phyloP scores from a whole-genome alignment of 1,140 invertebrate genomes.

The Bombyx mandarina region DNA sequence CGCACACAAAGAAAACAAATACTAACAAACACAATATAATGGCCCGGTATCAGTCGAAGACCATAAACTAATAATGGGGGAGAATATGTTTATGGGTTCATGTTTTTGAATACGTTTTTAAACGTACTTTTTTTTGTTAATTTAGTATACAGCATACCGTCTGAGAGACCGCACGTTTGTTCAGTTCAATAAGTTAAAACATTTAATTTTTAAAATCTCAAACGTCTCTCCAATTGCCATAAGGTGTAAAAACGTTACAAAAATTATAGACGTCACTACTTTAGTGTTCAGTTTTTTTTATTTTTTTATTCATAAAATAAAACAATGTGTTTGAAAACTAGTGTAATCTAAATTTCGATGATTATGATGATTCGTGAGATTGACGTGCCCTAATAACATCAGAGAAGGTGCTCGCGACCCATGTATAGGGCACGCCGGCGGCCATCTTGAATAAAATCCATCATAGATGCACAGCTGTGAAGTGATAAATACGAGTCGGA shows the following conservation, averaged over 20 bases:
- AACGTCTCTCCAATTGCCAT: too few relatives aligned
- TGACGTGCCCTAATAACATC: conserved; percentile 32
- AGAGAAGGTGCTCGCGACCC: conserved; percentile 49
- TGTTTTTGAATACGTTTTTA: conserved; percentile 58
- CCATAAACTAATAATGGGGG: conserved; percentile 70
- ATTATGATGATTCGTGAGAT: conserved; percentile 18
- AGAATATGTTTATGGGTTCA: conserved; percentile 67
- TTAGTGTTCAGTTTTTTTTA: too few relatives aligned
- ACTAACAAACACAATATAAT: conserved; percentile 59
- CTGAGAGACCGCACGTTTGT: conserved; percentile 46
- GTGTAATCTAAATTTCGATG: conserved; percentile 13
- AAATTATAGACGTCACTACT: too few relatives aligned
- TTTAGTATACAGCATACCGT: conserved; percentile 57
- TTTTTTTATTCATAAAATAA: too few relatives aligned
- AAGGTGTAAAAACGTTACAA: too few relatives aligned
- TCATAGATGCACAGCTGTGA: conserved; percentile 66
- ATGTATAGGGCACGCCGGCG: conserved; percentile 37
- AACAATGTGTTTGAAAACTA: not conserved
- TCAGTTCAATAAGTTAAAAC: conserved; percentile 12
- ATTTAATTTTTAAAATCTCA: too few relatives aligned
- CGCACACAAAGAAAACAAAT: conserved; percentile 68
- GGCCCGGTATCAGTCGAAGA: conserved; percentile 60
- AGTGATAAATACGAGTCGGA: conserved; percentile 47
- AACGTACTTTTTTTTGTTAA: conserved; percentile 44
- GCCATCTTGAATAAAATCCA: conserved; percentile 68